A percentile compares a stretch with the other conserved stretches of the same genome.
phyloP scores from a whole-genome alignment of 2,113 vertebrate genomes.

The Ictalurus punctatus region DNA sequence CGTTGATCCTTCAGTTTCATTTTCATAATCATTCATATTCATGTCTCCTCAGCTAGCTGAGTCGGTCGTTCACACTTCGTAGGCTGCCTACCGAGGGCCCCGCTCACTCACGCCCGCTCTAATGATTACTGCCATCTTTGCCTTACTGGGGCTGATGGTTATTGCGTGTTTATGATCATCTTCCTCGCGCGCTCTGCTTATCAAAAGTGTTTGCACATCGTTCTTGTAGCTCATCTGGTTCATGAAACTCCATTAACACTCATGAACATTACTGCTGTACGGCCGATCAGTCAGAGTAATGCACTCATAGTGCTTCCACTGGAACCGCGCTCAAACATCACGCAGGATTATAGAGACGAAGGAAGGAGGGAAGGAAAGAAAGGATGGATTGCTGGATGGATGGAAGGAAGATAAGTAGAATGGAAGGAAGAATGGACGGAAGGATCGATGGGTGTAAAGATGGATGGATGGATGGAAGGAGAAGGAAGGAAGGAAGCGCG shows the following conservation, averaged over 20 bases:
- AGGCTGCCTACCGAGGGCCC: conserved; percentile 29
- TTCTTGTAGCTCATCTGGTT: not conserved
- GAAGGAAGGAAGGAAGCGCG: not conserved
- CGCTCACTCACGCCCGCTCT: not conserved
- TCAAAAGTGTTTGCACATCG: not conserved
- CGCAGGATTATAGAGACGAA: not conserved
- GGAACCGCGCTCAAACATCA: not conserved
- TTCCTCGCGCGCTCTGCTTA: not conserved
- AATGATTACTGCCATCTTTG: conserved; percentile 10
- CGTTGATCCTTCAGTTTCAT: conserved; percentile 57
- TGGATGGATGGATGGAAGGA: not conserved
- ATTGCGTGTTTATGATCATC: not conserved
- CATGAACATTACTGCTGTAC: not conserved
- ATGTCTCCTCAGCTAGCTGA: conserved; percentile 37
- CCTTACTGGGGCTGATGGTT: conserved; percentile 26
- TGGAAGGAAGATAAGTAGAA: not conserved
- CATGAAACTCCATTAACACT: conserved; percentile 4
- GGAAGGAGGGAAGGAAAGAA: conserved; percentile 21
- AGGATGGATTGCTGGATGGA: not conserved
- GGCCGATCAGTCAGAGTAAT: not conserved
- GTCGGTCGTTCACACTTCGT: not conserved
- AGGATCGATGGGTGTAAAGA: no score
- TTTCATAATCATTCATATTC: conserved; percentile 66
- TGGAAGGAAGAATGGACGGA: rapidly evolving
- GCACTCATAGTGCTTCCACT: no score